phyloP scores from a whole-genome alignment of 2,113 vertebrate species.

The Aspidoscelis tigris region DNA sequence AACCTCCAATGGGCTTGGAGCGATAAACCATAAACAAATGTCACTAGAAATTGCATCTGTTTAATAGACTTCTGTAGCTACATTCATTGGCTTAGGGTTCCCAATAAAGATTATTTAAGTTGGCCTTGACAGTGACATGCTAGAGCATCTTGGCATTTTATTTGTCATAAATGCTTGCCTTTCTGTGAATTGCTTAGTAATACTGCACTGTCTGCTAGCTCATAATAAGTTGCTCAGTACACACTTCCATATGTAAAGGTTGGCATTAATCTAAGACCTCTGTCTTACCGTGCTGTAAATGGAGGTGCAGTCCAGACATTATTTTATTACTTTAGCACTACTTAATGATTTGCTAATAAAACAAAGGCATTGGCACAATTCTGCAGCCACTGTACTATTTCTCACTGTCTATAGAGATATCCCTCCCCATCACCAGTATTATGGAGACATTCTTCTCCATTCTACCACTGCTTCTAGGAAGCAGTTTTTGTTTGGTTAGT shows the following conservation, averaged over 20 bases:
- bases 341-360: neutral
- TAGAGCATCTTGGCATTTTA: conserved; percentile 18
- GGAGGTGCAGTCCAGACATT: neutral
- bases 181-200: conserved; percentile 17
- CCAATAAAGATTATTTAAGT: conserved; percentile 18
- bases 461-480: neutral
- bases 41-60: conserved; percentile 19
- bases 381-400: neutral
- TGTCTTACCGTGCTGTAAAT: neutral
- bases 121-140: neutral
- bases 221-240: neutral
- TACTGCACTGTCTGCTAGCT: conserved; percentile 3
- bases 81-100: neutral
- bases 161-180: neutral
- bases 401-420: no score
- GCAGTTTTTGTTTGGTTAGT: no score
- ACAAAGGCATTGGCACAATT: neutral
- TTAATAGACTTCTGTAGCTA: conserved; percentile 23
- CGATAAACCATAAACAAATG: conserved; percentile 21
- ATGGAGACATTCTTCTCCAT: neutral
- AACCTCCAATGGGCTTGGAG: neutral
- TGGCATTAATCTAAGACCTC: neutral
- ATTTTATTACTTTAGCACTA: no score
- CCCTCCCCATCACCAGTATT: neutral
- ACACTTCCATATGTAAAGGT: neutral